A percentile compares a stretch with the other conserved stretches of the same genome.
Conservation (phyloP, 2,888 invertebrate species). For the Epinotia bilunana region DNA sequence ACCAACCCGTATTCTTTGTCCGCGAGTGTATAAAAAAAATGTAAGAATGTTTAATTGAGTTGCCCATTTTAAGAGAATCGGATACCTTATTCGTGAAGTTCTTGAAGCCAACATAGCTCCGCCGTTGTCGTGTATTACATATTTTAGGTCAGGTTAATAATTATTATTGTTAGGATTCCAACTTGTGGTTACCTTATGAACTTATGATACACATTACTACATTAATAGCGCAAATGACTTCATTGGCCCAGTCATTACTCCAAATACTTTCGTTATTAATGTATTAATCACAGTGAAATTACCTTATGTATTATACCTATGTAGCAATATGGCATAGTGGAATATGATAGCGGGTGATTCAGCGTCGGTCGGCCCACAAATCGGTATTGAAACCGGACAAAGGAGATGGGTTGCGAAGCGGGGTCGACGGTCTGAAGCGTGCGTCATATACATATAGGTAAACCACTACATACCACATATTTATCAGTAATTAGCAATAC, state of each 20-base stretch:
- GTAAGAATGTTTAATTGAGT: too few species aligned
- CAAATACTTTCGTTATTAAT: constrained; percentile 25
- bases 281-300: constrained; percentile 21
- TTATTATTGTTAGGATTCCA: neutral
- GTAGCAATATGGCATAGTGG: constrained; percentile 56
- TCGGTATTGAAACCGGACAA: constrained; percentile 72
- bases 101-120: too few species aligned
- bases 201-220: neutral
- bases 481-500: constrained; percentile 30
- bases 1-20: too few species aligned
- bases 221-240: constrained; percentile 7
- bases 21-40: too few species aligned
- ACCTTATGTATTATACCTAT: constrained; percentile 13
- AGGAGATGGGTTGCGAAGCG: constrained; percentile 65
- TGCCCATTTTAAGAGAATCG: too few species aligned
- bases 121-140: too few species aligned
- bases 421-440: constrained; percentile 69
- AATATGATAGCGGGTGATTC: constrained; percentile 74
- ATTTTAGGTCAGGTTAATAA: neutral
- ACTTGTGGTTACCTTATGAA: neutral
- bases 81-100: too few species aligned
- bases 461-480: constrained; percentile 41
- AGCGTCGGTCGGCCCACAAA: constrained; percentile 69
- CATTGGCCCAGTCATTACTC: constrained; percentile 8
- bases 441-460: constrained; percentile 66